Conservation (phyloP, 2,888 invertebrate genomes). For the Chalcis sispes region DNA sequence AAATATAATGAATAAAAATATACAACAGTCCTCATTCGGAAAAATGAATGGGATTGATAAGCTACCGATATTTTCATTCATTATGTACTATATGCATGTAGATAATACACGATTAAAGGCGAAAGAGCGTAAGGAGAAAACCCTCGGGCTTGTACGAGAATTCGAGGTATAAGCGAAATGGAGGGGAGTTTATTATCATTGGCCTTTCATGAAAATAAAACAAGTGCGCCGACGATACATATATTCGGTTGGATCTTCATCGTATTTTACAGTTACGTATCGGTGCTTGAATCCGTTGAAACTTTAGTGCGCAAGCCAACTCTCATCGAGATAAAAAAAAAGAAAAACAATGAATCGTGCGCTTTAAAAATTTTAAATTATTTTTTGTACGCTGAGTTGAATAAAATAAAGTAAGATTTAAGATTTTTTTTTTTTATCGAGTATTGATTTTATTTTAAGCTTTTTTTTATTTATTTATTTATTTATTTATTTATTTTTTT, state of each 20-base stretch:
- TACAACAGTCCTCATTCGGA: too few relatives aligned
- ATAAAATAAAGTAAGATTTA: slow-evolving; percentile 17
- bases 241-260: slow-evolving; percentile 53
- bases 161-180: too few relatives aligned
- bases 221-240: slow-evolving; percentile 48
- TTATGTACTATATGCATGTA: too few relatives aligned
- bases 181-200: slow-evolving; percentile 51
- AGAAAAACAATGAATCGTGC: too few relatives aligned
- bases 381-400: not conserved
- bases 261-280: slow-evolving; percentile 47
- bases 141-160: not conserved
- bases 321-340: not conserved
- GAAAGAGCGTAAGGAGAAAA: slow-evolving; percentile 9
- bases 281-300: slow-evolving; percentile 48
- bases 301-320: slow-evolving; percentile 24
- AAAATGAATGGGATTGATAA: too few relatives aligned
- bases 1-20: too few relatives aligned
- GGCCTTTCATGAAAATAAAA: slow-evolving; percentile 51
- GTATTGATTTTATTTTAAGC: not conserved
- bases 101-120: too few relatives aligned
- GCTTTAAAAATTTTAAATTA: not conserved
- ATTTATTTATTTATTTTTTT: not conserved
- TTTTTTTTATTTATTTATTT: not conserved
- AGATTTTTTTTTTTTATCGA: not conserved
- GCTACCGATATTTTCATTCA: too few relatives aligned